phyloP scores from a whole-genome alignment of 2,888 invertebrate species.

The Silvanus unidentatus region DNA sequence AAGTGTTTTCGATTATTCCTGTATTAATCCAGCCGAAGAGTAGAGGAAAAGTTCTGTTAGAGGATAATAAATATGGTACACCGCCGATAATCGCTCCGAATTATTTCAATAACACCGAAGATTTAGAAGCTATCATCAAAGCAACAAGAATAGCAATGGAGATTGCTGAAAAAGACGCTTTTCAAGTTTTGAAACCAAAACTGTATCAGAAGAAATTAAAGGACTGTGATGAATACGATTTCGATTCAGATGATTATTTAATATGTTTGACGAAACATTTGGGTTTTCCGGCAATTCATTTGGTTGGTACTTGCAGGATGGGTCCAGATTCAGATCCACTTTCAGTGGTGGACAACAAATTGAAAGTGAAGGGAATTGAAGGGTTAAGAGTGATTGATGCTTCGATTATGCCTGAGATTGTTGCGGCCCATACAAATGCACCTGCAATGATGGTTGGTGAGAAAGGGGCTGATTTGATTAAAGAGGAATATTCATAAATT shows the following conservation, averaged over 20 bases:
- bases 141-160: too few species aligned
- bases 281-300: slow-evolving; percentile 27
- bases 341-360: slow-evolving; percentile 63
- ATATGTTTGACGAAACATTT: slow-evolving; percentile 42
- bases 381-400: slow-evolving; percentile 69
- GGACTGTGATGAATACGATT: slow-evolving; percentile 46
- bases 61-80: too few species aligned
- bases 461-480: slow-evolving; percentile 47
- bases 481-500: slow-evolving; percentile 20
- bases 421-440: slow-evolving; percentile 54
- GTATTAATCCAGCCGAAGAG: too few species aligned
- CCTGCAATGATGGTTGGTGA: slow-evolving; percentile 44
- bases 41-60: too few species aligned
- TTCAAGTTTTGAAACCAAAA: slow-evolving; percentile 39
- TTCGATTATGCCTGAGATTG: slow-evolving; percentile 69
- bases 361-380: slow-evolving; percentile 60
- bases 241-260: slow-evolving; percentile 48
- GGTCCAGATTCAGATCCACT: slow-evolving; percentile 52
- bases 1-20: too few species aligned
- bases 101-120: too few species aligned
- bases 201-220: slow-evolving; percentile 36
- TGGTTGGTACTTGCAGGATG: slow-evolving; percentile 50
- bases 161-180: slow-evolving; percentile 22
- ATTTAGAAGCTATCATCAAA: too few species aligned
- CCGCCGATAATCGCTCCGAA: too few species aligned